Evolutionary conservation across 2,113 vertebrate genomes (phyloP), one percentile per base, ranked within the genome.

Genomic region (Amphiprion percula): DNA sequence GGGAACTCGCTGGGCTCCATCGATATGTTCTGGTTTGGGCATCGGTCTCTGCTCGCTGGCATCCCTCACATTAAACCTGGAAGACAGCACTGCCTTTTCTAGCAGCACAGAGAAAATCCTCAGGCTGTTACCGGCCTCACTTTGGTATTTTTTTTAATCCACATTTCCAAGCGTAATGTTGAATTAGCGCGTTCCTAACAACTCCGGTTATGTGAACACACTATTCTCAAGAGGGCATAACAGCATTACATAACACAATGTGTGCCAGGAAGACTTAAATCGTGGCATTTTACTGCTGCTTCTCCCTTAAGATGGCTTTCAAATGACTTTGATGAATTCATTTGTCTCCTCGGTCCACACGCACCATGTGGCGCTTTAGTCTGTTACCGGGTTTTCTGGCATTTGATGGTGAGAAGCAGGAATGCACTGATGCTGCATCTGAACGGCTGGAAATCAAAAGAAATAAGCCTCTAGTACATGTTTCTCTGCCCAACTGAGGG

Each of bases 271-370:
- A 74, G 66, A 59, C 63, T 83, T 62, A 80, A 76, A 87, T 83
- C 41, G 26, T 46, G 58, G 59, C 58, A 4, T 67, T 79, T 83
- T 63, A 55, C 74, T 47, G 79, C 72, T 33, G 74, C 77, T 21
- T 56, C 71, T 84, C 74, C 79, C 52, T 80, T 19, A 82, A 88
- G 78, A 85, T 74, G 86, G 77, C 64, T 87, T 82, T 88, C 77
- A 65, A 75, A 60, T 79, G 87, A 85, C 87, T 86, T 86, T 87
- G 85, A 90, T 89, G 77, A 82, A 89, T 90, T 85, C 26, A 87
- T 90, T 74, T 80, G 84, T 86, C 66, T 74, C 61, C 81, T 76
- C 53, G 15, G 67, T 77, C 52, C 80, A 80, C 80, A 85, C 82
- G 76, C 85, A 70, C 87, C 88, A 90, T 86, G 87, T 86, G 88